Evolutionary conservation across 2,888 invertebrate genomes (phyloP).

Genomic region (Merodon equestris): DNA sequence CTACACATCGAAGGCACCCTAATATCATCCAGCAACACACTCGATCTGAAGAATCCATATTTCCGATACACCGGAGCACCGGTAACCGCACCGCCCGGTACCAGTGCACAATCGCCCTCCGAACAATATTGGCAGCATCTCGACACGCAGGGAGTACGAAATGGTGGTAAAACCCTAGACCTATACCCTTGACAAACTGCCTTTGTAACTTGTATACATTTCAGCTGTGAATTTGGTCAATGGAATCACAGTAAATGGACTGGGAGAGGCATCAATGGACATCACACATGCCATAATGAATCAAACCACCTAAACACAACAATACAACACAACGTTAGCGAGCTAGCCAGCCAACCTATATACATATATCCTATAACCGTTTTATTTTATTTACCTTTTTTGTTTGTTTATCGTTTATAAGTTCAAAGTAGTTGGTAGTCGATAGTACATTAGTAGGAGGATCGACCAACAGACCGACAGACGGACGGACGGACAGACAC

Average conservation of each 20-base stretch:
- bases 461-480: too few species aligned
- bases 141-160: conserved; percentile 84
- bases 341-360: conserved; percentile 43
- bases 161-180: conserved; percentile 71
- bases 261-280: conserved; percentile 86
- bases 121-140: conserved; percentile 94
- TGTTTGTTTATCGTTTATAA: conserved; percentile 63
- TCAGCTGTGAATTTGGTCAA: conserved; percentile 86
- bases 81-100: conserved; percentile 94
- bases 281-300: conserved; percentile 81
- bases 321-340: conserved; percentile 48
- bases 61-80: conserved; percentile 97
- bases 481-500: too few species aligned
- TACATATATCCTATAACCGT: conserved; percentile 63
- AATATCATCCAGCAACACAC: conserved; percentile 91
- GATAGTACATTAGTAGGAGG: conserved; percentile 5
- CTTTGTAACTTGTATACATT: conserved; percentile 2
- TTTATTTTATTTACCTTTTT: conserved; percentile 17
- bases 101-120: conserved; percentile 93
- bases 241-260: conserved; percentile 86
- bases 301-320: conserved; percentile 73
- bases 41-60: conserved; percentile 99
- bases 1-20: conserved; percentile 93
- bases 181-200: conserved; percentile 1
- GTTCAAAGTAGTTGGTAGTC: conserved; percentile 66